Percentiles rank a stretch among this genome's conserved stretches.
These are phyloP conservation scores for Myiozetetes cayanensis DNA, from an alignment of 2,113 vertebrate genomes.

Conservation along the genomic window DNA sequence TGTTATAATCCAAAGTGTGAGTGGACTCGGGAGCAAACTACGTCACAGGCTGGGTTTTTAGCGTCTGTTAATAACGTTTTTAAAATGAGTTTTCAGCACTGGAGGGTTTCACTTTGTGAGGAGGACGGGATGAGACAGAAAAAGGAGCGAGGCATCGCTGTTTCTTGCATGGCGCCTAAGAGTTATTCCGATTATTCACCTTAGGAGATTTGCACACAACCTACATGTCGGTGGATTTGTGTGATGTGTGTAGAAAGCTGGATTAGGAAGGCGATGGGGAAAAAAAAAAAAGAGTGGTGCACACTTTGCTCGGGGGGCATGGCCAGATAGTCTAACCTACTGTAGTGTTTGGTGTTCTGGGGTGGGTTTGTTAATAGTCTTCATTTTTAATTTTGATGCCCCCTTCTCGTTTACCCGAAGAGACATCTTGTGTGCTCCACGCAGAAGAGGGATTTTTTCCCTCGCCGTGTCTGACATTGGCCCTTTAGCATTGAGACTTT, in stretches of 20 bases:
- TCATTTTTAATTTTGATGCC: neutral
- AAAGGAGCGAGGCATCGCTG: neutral
- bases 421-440: neutral
- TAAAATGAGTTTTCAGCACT: neutral
- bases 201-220: neutral
- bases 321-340: neutral
- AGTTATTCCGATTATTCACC: neutral
- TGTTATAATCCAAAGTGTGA: neutral
- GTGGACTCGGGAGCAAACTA: neutral
- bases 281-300: neutral
- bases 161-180: neutral
- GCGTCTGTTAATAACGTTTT: neutral
- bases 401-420: neutral
- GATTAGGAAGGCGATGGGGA: neutral
- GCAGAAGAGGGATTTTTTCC: neutral
- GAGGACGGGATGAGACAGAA: neutral
- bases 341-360: neutral
- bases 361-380: neutral
- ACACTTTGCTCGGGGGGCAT: neutral
- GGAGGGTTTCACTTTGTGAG: neutral
- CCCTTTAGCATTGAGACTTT: neutral
- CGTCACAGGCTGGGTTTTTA: neutral
- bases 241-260: neutral
- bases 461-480: neutral
- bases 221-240: neutral